phyloP scores from a whole-genome alignment of 2,113 vertebrate species.

The Pomatostomus ruficeps region DNA sequence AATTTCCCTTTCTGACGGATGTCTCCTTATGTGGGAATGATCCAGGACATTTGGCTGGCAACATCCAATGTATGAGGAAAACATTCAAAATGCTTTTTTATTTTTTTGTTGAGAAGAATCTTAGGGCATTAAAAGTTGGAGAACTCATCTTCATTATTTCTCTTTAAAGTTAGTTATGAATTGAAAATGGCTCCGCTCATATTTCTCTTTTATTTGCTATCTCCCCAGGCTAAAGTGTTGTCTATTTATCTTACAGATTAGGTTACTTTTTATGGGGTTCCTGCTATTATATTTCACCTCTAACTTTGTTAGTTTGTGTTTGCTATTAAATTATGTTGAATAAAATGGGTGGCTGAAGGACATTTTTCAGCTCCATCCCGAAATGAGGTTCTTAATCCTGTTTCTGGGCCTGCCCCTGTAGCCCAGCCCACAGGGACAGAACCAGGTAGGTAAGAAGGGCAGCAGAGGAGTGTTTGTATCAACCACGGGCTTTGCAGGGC shows the following conservation, averaged over 20 bases:
- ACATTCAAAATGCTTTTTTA: neutral
- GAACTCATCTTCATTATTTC: constrained; percentile 66
- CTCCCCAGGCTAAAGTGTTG: constrained; percentile 63
- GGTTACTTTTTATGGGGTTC: constrained; percentile 64
- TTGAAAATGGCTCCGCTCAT: constrained; percentile 44
- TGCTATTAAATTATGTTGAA: constrained; percentile 70
- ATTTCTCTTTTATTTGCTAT: constrained; percentile 67
- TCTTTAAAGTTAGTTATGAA: constrained; percentile 72
- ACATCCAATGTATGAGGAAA: neutral
- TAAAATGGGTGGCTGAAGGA: constrained; percentile 57
- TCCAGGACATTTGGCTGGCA: neutral
- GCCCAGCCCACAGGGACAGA: neutral
- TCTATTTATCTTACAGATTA: constrained; percentile 62
- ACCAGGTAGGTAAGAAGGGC: neutral
- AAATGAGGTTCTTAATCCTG: constrained; percentile 35
- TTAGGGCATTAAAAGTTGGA: constrained; percentile 55
- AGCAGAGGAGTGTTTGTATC: neutral
- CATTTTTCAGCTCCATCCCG: constrained; percentile 40
- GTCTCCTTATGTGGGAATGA: neutral
- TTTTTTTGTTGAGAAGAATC: neutral
- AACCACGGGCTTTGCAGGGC: neutral
- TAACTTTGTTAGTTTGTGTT: constrained; percentile 69
- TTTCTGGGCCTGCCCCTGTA: constrained; percentile 3
- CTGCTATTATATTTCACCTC: constrained; percentile 63
- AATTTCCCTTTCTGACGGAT: neutral